Evolutionary conservation across 2,888 invertebrate genomes (phyloP), one percentile per base, ranked within the genome.

Genomic region (Thelaira solivaga): DNA sequence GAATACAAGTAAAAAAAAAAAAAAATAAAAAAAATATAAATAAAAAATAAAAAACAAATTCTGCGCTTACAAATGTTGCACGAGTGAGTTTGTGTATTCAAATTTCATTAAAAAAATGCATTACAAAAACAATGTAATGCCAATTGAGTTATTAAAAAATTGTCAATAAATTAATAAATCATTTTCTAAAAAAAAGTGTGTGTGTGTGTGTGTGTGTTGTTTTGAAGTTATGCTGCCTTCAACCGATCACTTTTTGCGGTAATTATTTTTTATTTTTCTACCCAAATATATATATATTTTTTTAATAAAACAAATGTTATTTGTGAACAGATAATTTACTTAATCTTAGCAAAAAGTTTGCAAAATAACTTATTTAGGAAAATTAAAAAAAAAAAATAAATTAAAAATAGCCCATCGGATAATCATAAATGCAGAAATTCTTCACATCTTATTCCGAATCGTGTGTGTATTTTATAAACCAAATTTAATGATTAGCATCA

Each of bases 221-320:
- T 43, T n/a, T n/a, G n/a, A 39, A 68, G 62, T 64, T 45, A 78
- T 78, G 78, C 43, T 74, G 59, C 59, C 51, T 8, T 65, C 64
- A 34, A 78, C 47, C 41, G 78, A 78, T 74, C 78, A 78, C 71
- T 61, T 29, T 69, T 74, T 69, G 39, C 69, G 78, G 78, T 78
- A 78, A 78, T 53, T 64, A 39, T 13, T 2, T 13, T 6, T 39
- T 13, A 1, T 13, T 39, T 10, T 39, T 13, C 16, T 39, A 13
- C 8, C 36, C 16, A 13, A 39, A 26, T 26, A 6, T 4, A 6
- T 26, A 5, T 26, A 5, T 5, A 26, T 5, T 26, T 26, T 26
- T n/a, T n/a, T n/a, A n/a, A n/a, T n/a, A 26, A 26, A 26, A 26
- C 26, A 26, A 26, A 26, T 26, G 4, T 26, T 6, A n/a, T n/a